Base-by-base conservation (phyloP, 2,113 vertebrate species). In the Takifugu flavidus region DNA sequence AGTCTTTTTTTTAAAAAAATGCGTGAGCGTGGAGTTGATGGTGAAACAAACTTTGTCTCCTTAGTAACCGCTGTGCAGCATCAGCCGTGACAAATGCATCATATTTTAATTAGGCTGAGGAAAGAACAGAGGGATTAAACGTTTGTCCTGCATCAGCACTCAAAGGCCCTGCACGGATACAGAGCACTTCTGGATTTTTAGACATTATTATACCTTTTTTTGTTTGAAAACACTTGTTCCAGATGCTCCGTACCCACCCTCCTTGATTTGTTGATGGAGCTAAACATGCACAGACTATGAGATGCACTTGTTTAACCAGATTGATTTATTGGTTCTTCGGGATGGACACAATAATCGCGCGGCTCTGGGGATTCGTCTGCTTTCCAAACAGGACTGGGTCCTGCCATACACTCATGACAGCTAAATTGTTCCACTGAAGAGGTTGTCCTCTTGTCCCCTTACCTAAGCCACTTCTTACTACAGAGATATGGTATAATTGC, bases 321-420 rank as follows among this genome's bases (percentile, higher is more conserved):
- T 95, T 95, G 94, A 98, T 95, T 96, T 96, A 94, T 94, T 92
- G 92, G 89, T 89, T 93, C 87, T 91, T 86, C 76, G 79, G 90
- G 90, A 72, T 86, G 91, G 91, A 84, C 86, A 84, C 87, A 91
- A 93, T 95, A 93, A 93, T 95, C 91, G 92, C 89, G 86, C 74
- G 80, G 86, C 93, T 93, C 92, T 69, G 83, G 94, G 91, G 92
- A 94, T 89, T 67, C 56, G 72, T 84, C 86, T 86, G 83, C 85
- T 91, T 92, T 89, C 87, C 83, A 91, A 89, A 89, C 86, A 90
- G 87, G 87, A 89, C 90, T 81, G 78, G 90, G 92, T 92, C 91
- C 91, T 93, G 86, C 87, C 87, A 87, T 74, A 70, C 84, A 79
- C 78, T 81, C 78, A 72, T 93, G 92, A 93, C 92, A 91, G 89